Conservation (phyloP, 2,113 vertebrate species). For the Hydropotes inermis region DNA sequence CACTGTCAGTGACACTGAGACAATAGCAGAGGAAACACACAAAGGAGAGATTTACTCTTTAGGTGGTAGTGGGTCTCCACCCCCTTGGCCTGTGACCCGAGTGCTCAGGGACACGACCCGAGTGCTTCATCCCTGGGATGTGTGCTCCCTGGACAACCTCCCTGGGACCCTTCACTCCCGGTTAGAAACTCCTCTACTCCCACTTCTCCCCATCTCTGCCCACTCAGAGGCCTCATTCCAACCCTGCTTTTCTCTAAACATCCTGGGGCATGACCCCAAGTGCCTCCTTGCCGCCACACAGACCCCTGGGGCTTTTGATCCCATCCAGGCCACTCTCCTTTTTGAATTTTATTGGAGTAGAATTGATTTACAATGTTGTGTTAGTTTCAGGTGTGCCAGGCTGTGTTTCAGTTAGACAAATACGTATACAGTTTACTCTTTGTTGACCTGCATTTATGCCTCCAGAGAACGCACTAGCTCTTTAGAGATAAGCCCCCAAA, state of each 20-base stretch:
- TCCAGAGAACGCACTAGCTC: background rate
- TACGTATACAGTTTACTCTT: background rate
- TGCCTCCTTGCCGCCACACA: background rate
- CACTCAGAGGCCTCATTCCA: background rate
- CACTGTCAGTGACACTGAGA: background rate
- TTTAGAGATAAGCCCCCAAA: background rate
- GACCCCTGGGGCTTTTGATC: background rate
- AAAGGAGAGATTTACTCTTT: background rate
- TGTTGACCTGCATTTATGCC: too few species aligned
- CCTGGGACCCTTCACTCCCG: background rate
- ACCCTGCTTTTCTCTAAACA: background rate
- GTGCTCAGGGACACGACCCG: background rate
- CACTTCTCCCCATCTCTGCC: background rate
- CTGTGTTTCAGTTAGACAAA: background rate
- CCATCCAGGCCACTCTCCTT: background rate
- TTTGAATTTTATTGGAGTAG: background rate
- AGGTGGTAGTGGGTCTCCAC: background rate
- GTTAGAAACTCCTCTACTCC: background rate
- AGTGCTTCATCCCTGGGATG: background rate
- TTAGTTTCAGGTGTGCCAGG: background rate
- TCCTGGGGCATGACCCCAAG: background rate
- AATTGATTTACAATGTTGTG: background rate
- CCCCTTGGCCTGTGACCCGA: background rate
- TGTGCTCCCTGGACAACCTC: background rate
- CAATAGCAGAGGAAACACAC: background rate